Base-by-base conservation (phyloP, 23 tunicate species). In the Halocynthia roretzi region DNA sequence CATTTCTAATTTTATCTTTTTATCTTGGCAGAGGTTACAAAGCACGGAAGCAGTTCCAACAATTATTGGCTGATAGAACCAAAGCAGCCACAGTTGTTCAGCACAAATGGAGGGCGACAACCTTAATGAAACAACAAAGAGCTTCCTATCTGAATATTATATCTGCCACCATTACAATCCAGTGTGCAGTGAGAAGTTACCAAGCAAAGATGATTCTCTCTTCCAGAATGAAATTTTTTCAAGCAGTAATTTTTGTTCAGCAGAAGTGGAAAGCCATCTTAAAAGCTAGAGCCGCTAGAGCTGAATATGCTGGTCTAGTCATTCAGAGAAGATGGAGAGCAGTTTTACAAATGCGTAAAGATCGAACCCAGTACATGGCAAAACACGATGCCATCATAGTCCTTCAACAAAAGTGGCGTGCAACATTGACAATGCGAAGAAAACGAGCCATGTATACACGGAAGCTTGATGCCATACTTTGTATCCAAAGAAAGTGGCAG, bases 31-130 rank as follows among this genome's bases (percentile, higher is more conserved):
- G 73, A 14, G 73, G 62, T 6, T 56, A 57, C 14, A 9, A 5
- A 9, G 80, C 80, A 19, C 19, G 66, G 6, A 44, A 75, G 14
- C 31, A 19, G 8, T 19, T 8, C 64, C n/a, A 60, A 15, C n/a
- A 60, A n/a, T n/a, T 60, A 31, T 31, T 31, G 44, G 4, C 44
- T 4, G 4, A 17, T 22, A 72, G 18, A 62, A 49, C 44, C 9
- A 62, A 77, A 50, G 81, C 81, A 50, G 71, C 56, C 15, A 62
- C 65, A 8, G 10, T n/a, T 9, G 17, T 77, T 10, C 85, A 81
- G 49, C 52, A 56, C 0, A 53, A 81, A 7, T 81, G 78, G 78
- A 71, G 79, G 48, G 78, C 85, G 52, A 81, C 60, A 9, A 21
- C 50, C n/a, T 19, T 55, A 77, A 77, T 62, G 71, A 40, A 23